Evolutionary conservation across 2,113 vertebrate genomes (phyloP).

Genomic region (Acanthochromis polyacanthus): DNA sequence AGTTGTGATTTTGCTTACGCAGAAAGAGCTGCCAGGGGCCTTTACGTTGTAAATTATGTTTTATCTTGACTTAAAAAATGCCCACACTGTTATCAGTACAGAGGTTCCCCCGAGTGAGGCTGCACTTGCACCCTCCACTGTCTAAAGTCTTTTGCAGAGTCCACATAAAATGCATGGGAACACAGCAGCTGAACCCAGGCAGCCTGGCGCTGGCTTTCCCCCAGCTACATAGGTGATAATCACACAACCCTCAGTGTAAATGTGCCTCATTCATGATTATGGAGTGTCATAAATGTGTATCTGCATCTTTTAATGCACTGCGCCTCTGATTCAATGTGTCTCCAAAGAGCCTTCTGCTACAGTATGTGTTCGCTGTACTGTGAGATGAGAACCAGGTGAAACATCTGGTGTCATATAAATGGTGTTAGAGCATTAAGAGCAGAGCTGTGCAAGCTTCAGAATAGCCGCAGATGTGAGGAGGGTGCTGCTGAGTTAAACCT

Average conservation of each 20-base stretch:
- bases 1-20: not conserved
- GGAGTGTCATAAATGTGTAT: slow-evolving; percentile 53
- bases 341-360: slow-evolving; percentile 51
- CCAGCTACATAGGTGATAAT: slow-evolving; percentile 52
- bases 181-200: slow-evolving; percentile 4
- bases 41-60: slow-evolving; percentile 9
- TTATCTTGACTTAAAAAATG: slow-evolving; percentile 10
- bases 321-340: slow-evolving; percentile 40
- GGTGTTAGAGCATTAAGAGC: slow-evolving; percentile 58
- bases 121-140: slow-evolving; percentile 5
- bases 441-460: slow-evolving; percentile 36
- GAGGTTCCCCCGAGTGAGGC: not conserved
- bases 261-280: slow-evolving; percentile 56
- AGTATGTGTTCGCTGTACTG: slow-evolving; percentile 44
- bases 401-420: slow-evolving; percentile 75
- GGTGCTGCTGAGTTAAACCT: slow-evolving; percentile 52
- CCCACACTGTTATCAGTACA: slow-evolving; percentile 5
- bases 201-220: slow-evolving; percentile 21
- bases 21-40: not conserved
- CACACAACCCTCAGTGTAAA: slow-evolving; percentile 57
- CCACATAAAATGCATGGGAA: slow-evolving; percentile 14
- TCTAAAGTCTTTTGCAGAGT: not conserved
- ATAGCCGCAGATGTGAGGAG: slow-evolving; percentile 59
- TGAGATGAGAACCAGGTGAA: slow-evolving; percentile 69
- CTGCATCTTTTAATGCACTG: slow-evolving; percentile 53